Evolutionary conservation across 1,140 invertebrate species (phyloP).

Genomic region (Zaprionus tsacasi): DNA sequence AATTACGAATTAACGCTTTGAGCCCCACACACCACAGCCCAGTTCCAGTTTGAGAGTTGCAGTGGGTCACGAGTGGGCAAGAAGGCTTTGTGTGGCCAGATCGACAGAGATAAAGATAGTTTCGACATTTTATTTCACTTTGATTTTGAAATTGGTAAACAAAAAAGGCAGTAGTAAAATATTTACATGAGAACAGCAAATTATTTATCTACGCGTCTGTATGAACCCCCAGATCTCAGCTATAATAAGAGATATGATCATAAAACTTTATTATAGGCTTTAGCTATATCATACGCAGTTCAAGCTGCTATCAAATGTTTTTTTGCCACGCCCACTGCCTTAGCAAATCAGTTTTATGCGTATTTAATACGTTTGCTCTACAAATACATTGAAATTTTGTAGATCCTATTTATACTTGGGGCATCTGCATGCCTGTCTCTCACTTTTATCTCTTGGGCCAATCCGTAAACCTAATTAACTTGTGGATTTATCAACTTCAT

Average conservation of each 20-base stretch:
- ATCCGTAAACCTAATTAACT: conserved; percentile 77
- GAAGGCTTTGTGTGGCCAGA: conserved; percentile 27
- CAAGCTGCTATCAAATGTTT: background rate
- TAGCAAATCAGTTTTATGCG: background rate
- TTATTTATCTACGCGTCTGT: background rate
- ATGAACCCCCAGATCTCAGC: background rate
- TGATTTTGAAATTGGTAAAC: background rate
- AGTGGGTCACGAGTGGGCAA: conserved; percentile 44
- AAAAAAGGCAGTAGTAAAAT: background rate
- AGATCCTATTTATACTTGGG: background rate
- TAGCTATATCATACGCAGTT: background rate
- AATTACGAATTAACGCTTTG: conserved; percentile 84
- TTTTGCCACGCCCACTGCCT: background rate
- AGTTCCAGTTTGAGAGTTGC: conserved; percentile 11
- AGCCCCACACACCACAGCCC: conserved; percentile 50
- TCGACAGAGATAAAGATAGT: background rate
- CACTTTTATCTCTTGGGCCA: conserved; percentile 40
- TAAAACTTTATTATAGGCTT: background rate
- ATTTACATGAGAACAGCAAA: background rate
- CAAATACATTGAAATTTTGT: background rate
- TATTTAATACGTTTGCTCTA: too few species aligned
- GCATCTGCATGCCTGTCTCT: background rate
- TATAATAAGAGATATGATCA: background rate
- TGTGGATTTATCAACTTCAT: conserved; percentile 77
- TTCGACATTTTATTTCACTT: conserved; percentile 2